Base-by-base conservation (phyloP, 2,113 vertebrate species). In the Semnornis frantzii region DNA sequence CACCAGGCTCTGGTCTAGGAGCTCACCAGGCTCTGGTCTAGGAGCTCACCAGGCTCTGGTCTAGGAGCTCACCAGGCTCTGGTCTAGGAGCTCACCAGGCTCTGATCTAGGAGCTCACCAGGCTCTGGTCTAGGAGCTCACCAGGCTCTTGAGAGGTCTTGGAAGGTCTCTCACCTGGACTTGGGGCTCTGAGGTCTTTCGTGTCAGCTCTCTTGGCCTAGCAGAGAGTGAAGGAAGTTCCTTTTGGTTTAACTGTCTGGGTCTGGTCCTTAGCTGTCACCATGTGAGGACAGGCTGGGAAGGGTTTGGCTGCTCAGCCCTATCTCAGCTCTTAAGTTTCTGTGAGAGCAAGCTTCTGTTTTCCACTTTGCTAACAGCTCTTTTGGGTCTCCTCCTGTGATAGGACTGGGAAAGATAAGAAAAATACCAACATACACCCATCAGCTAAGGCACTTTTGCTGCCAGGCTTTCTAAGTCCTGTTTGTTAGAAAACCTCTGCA, bases 161-260 rank as follows among this genome's bases (percentile, higher is more conserved):
- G 58, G 89, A 82, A 86, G 14, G 57, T 73, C 25, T 93, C 76
- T 73, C 87, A 90, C 59, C 85, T 90, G 82, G 85, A 84, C 63
- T 23, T 15, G 44, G 50, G 48, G 31, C 62, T 87, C 50, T 24
- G 74, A 60, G 37, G 7, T 30, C 3, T 71, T 73, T 13, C 1
- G 12, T 15, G 19, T 4, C 62, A 62, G 58, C 28, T 5, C 12
- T 54, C 9, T 78, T 80, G 89, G 19, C 50, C 42, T 5, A 12
- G 54, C 33, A 58, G 1, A 6, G 65, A 1, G 25, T 3, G 8
- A 18, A 58, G 31, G 14, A n/a, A 7, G 13, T 5, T 85, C n/a
- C 16, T 52, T 54, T 31, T 23, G 8, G 17, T 73, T 30, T 37
- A 20, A 3, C 19, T 74, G 13, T 2, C 39, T 71, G 57, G 12